Percentiles rank a stretch among this genome's conserved stretches.
phyloP scores from a whole-genome alignment of 2,113 vertebrate genomes.

The Tinamus guttatus region DNA sequence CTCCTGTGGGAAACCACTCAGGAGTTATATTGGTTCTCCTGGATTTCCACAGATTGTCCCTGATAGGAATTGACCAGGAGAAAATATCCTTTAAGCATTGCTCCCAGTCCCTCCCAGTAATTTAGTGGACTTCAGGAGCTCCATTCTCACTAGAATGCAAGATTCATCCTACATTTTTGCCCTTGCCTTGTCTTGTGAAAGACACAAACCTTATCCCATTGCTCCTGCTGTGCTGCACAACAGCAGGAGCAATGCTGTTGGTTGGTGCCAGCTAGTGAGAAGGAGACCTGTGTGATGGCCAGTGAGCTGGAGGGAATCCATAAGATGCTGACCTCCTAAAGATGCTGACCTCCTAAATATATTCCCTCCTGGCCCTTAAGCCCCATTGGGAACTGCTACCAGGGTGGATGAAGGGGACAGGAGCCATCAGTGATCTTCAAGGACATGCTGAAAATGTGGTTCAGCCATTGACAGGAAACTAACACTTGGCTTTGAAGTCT shows the following conservation, averaged over 20 bases:
- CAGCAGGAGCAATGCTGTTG: no score
- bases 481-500: background rate
- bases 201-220: background rate
- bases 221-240: background rate
- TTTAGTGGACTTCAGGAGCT: background rate
- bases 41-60: background rate
- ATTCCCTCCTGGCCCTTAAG: background rate
- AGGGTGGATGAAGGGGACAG: background rate
- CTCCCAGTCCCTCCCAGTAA: background rate
- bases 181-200: background rate
- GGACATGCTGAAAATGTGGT: background rate
- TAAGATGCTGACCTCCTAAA: background rate
- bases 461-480: background rate
- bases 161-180: background rate
- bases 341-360: background rate
- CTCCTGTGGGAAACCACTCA: background rate
- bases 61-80: background rate
- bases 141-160: background rate
- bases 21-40: background rate
- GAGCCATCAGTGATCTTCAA: background rate
- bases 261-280: background rate
- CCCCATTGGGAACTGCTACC: background rate
- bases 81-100: background rate
- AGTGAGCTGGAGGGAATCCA: background rate
- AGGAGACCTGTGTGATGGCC: background rate